Conservation (phyloP, 2,888 invertebrate species). For the Bursaphelenchus okinawaensis region DNA sequence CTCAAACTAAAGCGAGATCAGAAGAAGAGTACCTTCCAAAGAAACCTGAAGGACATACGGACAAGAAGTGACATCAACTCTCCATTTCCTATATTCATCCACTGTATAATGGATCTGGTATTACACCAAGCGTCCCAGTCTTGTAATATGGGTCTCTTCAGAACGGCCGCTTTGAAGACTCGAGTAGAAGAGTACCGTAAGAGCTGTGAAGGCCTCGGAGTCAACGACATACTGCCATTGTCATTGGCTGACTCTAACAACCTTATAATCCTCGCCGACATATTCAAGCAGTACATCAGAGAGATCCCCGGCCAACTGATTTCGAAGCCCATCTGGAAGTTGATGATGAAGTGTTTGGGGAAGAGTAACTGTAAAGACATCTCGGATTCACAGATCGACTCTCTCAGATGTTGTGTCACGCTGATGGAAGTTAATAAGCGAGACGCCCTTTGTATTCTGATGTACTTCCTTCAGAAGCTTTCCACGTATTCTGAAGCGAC, state of each 20-base stretch:
- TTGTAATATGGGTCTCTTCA: background rate
- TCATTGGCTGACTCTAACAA: background rate
- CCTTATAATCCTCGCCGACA: constrained; percentile 4
- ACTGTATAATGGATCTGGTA: constrained; percentile 1
- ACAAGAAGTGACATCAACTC: background rate
- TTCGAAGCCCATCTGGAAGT: background rate
- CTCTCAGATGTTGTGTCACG: background rate
- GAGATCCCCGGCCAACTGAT: constrained; percentile 2
- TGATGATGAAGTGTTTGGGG: background rate
- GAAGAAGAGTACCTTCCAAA: background rate
- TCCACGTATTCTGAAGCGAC: background rate
- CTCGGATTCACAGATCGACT: background rate
- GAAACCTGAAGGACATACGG: background rate
- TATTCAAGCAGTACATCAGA: constrained; percentile 5
- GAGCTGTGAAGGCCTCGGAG: background rate
- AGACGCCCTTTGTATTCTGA: background rate
- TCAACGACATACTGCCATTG: constrained; percentile 3
- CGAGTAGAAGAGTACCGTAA: background rate
- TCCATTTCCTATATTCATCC: constrained; percentile 4
- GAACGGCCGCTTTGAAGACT: constrained; percentile 3
- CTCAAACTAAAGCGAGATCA: background rate
- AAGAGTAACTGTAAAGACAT: background rate
- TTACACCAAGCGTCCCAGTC: background rate
- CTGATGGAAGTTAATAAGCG: background rate
- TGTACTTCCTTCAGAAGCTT: background rate